Evolutionary conservation across 2,113 vertebrate species (phyloP), one percentile per base, ranked within the genome.

Genomic region (Microcebus tavaratra): DNA sequence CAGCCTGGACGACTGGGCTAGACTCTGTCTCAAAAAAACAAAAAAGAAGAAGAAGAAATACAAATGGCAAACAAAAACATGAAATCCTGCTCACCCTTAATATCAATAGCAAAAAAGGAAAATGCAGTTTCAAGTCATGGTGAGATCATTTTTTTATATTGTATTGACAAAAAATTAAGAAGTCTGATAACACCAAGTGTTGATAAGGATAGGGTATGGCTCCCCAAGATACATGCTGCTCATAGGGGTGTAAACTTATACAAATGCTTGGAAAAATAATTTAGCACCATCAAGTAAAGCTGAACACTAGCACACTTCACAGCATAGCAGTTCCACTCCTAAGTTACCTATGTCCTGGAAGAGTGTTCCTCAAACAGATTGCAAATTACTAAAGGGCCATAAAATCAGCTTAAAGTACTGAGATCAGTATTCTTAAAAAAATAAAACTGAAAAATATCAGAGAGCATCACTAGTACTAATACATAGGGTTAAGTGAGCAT

Each of bases 111-210:
- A 59, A 78, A 11, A 11, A 39, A 67, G 50, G 14, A 85, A 94
- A 93, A 53, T 12, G 11, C 27, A 25, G n/a, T 79, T 45, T 83
- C 67, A 55, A 73, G 55, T 83, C 34, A 59, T 2, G 42, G 68
- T n/a, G 13, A 59, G 63, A 78, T 12, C 17, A 61, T 42, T 73
- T 17, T 15, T 27, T 39, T 25, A 72, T 20, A 31, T 1, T 25
- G 21, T 34, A 65, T 23, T 39, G 21, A 67, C 53, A 90, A 91
- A 91, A 84, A 72, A 81, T 36, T 23, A 96, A 45, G 83, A 36
- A 86, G n/a, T 59, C 29, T 59, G 39, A 29, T 31, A 59, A 42
- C 39, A n/a, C 13, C 59, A n/a, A 23, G 29, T 55, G 12, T 31
- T 88, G 81, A n/a, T 45, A 36, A 86, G 23, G 5, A 34, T 1